Percentiles rank a stretch among this genome's conserved stretches.
Evolutionary conservation across 2,888 invertebrate species (phyloP).

Genomic region (Cylindroiulus punctatus): DNA sequence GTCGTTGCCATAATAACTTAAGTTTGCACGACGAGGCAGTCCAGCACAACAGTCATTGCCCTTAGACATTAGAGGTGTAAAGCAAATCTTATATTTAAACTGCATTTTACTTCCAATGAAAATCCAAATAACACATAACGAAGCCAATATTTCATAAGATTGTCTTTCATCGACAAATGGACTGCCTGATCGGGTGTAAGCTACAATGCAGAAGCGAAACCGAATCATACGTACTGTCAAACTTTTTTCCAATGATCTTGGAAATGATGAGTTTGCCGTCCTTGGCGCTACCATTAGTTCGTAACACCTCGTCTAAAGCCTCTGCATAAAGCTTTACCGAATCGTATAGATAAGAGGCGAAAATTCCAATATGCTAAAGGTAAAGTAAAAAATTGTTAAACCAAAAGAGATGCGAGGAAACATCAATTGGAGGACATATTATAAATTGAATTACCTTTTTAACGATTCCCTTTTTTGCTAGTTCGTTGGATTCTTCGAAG

Average conservation of each 20-base stretch:
- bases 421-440: background rate
- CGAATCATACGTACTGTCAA: background rate
- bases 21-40: background rate
- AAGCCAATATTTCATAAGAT: too few species aligned
- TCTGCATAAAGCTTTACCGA: slow-evolving; percentile 87
- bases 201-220: background rate
- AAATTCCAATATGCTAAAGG: slow-evolving; percentile 77
- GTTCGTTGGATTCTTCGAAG: slow-evolving; percentile 73
- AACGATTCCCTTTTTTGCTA: slow-evolving; percentile 46
- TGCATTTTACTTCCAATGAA: too few species aligned
- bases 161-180: too few species aligned
- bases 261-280: slow-evolving; percentile 77
- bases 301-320: slow-evolving; percentile 79
- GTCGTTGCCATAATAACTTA: background rate
- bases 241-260: slow-evolving; percentile 35
- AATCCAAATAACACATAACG: too few species aligned
- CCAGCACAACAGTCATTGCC: too few species aligned
- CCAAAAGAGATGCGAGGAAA: background rate
- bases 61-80: too few species aligned
- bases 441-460: background rate
- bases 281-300: slow-evolving; percentile 74
- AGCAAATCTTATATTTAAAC: too few species aligned
- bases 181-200: background rate
- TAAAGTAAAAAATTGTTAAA: background rate
- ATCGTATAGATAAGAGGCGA: slow-evolving; percentile 86